phyloP scores from a whole-genome alignment of 92 coral and sea anemone genomes.

The Hydrozoanthus gracilis region DNA sequence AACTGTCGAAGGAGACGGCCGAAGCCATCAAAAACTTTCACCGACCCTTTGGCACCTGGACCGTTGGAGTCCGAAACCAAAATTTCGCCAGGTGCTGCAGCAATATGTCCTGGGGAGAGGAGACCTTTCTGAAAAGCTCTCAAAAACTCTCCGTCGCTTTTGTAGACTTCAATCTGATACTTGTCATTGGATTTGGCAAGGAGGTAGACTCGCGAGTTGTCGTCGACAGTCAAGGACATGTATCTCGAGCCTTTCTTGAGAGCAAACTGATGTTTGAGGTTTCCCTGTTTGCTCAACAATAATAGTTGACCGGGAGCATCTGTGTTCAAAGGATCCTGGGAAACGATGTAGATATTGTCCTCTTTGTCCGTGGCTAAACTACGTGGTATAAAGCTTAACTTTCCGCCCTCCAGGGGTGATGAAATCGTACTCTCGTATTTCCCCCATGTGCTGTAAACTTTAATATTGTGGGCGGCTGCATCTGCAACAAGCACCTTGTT shows the following conservation, averaged over 20 bases:
- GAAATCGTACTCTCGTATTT: slow-evolving; percentile 32
- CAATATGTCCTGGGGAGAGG: slow-evolving; percentile 9
- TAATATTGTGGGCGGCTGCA: not conserved
- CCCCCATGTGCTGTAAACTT: slow-evolving; percentile 45
- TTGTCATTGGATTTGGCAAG: slow-evolving; percentile 31
- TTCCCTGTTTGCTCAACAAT: slow-evolving; percentile 50
- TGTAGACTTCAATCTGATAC: slow-evolving; percentile 32
- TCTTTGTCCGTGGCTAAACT: slow-evolving; percentile 45
- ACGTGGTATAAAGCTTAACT: slow-evolving; percentile 25
- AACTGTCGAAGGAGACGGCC: slow-evolving; percentile 35
- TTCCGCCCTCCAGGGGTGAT: slow-evolving; percentile 12
- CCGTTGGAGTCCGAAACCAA: slow-evolving; percentile 33
- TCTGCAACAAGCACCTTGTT: slow-evolving; percentile 33
- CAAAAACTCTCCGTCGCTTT: slow-evolving; percentile 22
- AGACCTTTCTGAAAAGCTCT: slow-evolving; percentile 23
- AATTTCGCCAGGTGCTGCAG: slow-evolving; percentile 18
- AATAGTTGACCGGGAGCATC: not conserved
- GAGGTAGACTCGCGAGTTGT: slow-evolving; percentile 7
- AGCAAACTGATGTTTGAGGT: slow-evolving; percentile 24
- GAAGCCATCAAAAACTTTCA: slow-evolving; percentile 23
- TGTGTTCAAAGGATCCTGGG: slow-evolving; percentile 15
- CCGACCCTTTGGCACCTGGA: slow-evolving; percentile 10
- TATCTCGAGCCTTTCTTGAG: slow-evolving; percentile 36
- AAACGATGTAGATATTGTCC: slow-evolving; percentile 42
- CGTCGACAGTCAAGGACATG: slow-evolving; percentile 33